Percentiles rank a stretch among this genome's conserved stretches.
These are phyloP conservation scores for Agapornis canus DNA, from an alignment of 2,797 vertebrate species.

Conservation along the genomic window DNA sequence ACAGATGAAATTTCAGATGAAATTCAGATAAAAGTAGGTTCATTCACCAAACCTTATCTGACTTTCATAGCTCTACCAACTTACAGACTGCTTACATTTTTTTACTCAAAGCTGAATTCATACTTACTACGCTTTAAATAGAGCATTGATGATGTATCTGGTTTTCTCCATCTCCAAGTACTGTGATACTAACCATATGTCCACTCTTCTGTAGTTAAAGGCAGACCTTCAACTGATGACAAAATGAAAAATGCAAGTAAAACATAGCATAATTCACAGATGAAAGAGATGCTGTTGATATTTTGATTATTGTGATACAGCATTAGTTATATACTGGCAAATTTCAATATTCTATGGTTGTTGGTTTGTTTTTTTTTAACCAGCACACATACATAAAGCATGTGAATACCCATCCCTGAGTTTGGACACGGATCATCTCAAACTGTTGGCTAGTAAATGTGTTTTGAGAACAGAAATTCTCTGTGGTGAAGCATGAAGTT, in stretches of 20 bases:
- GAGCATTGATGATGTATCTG: not conserved
- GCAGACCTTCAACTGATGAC: not conserved
- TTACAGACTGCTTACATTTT: not conserved
- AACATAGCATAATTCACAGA: not conserved
- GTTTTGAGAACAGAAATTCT: not conserved
- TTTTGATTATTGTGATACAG: not conserved
- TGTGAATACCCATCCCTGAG: not conserved
- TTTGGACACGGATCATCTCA: not conserved
- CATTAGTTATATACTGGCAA: not conserved
- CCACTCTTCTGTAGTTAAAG: conserved; percentile 4
- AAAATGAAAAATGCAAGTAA: conserved; percentile 24
- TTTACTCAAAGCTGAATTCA: not conserved
- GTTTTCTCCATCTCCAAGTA: not conserved
- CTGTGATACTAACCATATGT: not conserved
- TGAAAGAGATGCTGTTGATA: not conserved
- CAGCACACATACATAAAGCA: not conserved
- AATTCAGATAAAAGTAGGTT: not conserved
- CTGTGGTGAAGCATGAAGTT: not conserved
- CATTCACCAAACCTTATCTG: not conserved
- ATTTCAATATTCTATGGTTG: not conserved
- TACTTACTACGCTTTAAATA: not conserved
- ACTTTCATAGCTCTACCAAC: not conserved
- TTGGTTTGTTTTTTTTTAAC: not conserved
- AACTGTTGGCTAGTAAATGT: not conserved
- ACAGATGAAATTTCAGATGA: too few relatives aligned